Evolutionary conservation across 2,797 vertebrate genomes (phyloP), one percentile per base, ranked within the genome.

Genomic region (Chloroceryle inda): DNA sequence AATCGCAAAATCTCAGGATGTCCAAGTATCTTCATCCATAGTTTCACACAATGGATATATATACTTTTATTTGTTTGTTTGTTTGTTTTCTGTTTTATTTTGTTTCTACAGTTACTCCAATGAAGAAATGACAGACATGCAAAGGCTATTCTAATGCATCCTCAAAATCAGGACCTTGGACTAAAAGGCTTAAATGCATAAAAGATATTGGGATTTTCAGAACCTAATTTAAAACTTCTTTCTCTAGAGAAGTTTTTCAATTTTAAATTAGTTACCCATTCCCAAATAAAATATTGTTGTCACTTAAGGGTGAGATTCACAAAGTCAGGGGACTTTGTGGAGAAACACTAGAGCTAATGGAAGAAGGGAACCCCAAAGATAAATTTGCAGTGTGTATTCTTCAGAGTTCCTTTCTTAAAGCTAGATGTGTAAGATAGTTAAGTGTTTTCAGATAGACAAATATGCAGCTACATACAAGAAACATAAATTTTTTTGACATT

Each of bases 31-130:
- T 53, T 55, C 20, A 80, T 52, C 22, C 29, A 55, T 19, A 59
- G 27, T 13, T 19, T 59, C 33, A 38, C 8, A 42, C 4, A 31
- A 35, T 31, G 22, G 4, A 22, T 18, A 4, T 0, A 0, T 62
- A 47, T 5, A 3, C 1, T 53, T 66, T 58, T 44, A 44, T 19
- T 9, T 63, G 33, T 63, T 44, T n/a, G 12, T 62, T 53, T 29
- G 19, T 49, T 29, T 52, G 31, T 53, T 55, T n/a, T n/a, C 53
- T n/a, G 29, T 11, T 55, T 55, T 38, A 24, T 78, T 50, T 79
- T 49, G 22, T 79, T 50, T 24, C 27, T n/a, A 7, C 9, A 58
- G 8, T 42, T 78, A 18, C 26, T 85, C 18, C 42, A 44, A 19
- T 78, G 31, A 13, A 49, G 58, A 63, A 78, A 56, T 38, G 26